Conservation (phyloP, 2,888 invertebrate genomes). For the Callyntrura guangdongensis region DNA sequence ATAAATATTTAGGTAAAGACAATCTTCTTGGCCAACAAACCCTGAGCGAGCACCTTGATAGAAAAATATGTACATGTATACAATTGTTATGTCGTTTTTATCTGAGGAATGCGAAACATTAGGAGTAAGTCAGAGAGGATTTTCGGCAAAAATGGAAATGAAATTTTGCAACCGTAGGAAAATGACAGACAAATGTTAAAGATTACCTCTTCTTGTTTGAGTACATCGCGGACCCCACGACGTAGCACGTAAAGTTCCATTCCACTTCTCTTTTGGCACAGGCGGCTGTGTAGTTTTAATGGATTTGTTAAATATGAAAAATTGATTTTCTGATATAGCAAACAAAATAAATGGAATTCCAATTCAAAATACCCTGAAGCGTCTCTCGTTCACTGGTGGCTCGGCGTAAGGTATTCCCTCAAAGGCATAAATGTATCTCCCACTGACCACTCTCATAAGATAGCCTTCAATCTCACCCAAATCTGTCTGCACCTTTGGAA, state of each 20-base stretch:
- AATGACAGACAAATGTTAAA: too few relatives aligned
- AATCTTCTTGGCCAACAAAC: conserved; percentile 62
- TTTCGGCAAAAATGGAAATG: too few relatives aligned
- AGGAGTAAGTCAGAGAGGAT: too few relatives aligned
- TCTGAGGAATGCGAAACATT: too few relatives aligned
- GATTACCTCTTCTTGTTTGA: conserved; percentile 74
- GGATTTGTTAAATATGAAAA: background rate
- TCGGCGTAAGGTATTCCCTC: conserved; percentile 83
- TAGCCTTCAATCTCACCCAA: conserved; percentile 78
- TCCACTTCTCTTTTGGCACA: conserved; percentile 78
- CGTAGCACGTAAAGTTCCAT: conserved; percentile 71
- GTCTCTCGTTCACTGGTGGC: conserved; percentile 72
- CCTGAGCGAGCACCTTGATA: conserved; percentile 36
- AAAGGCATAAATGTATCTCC: conserved; percentile 74
- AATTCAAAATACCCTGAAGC: conserved; percentile 78
- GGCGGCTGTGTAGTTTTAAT: conserved; percentile 68
- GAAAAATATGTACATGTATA: too few relatives aligned
- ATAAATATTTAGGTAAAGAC: conserved; percentile 75
- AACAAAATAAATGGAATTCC: too few relatives aligned
- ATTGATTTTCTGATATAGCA: too few relatives aligned
- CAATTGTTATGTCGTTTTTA: too few relatives aligned
- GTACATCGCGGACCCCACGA: conserved; percentile 71
- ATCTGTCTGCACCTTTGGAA: conserved; percentile 54
- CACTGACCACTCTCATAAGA: conserved; percentile 77
- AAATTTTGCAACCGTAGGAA: too few relatives aligned